phyloP scores from a whole-genome alignment of 2,797 vertebrate genomes.

The Rhincodon typus region DNA sequence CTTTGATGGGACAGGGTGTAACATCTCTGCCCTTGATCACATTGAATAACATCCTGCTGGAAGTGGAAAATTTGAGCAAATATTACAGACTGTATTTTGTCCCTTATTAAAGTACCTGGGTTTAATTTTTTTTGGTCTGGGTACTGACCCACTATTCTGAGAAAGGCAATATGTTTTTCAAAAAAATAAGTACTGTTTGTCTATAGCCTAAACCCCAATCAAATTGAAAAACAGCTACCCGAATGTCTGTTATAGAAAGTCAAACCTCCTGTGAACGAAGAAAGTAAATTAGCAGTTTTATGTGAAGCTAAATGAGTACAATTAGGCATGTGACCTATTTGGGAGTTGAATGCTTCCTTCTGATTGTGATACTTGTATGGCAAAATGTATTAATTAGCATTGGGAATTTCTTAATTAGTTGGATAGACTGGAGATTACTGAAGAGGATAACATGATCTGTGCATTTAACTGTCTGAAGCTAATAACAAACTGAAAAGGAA shows the following conservation, averaged over 20 bases:
- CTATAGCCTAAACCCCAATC: background rate
- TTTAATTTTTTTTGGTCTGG: background rate
- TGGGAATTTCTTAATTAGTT: constrained; percentile 31
- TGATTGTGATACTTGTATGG: background rate
- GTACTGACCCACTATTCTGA: background rate
- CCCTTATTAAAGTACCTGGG: background rate
- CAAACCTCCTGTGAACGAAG: background rate
- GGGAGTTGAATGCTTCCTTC: background rate
- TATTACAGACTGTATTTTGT: background rate
- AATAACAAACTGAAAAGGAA: background rate
- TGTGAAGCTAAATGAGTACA: constrained; percentile 11
- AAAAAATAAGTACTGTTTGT: background rate
- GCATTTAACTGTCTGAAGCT: constrained; percentile 20
- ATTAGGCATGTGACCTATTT: constrained; percentile 23
- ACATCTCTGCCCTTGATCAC: background rate
- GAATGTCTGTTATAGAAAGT: background rate
- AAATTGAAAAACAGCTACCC: background rate
- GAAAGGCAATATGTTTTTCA: too few species aligned
- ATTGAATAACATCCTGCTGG: background rate
- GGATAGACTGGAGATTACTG: background rate
- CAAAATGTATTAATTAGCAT: constrained; percentile 29
- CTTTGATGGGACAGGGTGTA: background rate
- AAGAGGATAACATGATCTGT: background rate
- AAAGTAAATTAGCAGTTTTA: background rate
- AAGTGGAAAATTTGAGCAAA: background rate